A percentile compares a stretch with the other conserved stretches of the same genome.
These are phyloP conservation scores for Cromileptes altivelis DNA, from an alignment of 2,113 vertebrate genomes.

Conservation along the genomic window DNA sequence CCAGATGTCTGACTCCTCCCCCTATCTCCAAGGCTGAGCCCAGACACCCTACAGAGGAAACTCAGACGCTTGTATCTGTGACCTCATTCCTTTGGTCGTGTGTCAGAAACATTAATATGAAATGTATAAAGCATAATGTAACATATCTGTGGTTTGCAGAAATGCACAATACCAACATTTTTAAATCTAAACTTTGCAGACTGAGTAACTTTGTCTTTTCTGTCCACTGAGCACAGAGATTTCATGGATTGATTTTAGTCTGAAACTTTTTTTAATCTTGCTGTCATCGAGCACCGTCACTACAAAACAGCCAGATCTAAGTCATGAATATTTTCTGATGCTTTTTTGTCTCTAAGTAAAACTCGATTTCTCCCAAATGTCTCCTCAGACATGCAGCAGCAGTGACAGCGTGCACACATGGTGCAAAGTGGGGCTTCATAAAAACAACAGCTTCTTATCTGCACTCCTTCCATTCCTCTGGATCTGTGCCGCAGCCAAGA, in stretches of 20 bases:
- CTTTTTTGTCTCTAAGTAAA: not conserved
- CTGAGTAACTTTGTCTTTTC: not conserved
- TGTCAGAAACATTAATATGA: no score
- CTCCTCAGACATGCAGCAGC: not conserved
- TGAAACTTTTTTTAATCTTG: not conserved
- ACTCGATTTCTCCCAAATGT: not conserved
- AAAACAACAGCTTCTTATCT: conserved; percentile 27
- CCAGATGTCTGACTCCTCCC: no score
- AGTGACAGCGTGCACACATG: not conserved
- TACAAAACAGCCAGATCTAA: not conserved
- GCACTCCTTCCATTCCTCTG: conserved; percentile 13
- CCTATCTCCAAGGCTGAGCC: no score
- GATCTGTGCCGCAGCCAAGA: conserved; percentile 22
- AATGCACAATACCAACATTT: no score
- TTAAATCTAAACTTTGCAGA: no score
- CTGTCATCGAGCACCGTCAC: not conserved
- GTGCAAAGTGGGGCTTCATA: not conserved
- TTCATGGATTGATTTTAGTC: not conserved
- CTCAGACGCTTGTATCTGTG: no score
- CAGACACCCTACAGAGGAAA: no score
- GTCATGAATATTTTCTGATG: not conserved
- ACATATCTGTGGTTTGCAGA: no score
- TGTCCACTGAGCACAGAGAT: not conserved
- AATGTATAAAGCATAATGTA: no score
- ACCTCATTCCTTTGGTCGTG: no score